Percentiles rank a stretch among this genome's conserved stretches.
These are phyloP conservation scores for Strigamia transsilvanica DNA, from an alignment of 2,888 invertebrate species.

Conservation along the genomic window DNA sequence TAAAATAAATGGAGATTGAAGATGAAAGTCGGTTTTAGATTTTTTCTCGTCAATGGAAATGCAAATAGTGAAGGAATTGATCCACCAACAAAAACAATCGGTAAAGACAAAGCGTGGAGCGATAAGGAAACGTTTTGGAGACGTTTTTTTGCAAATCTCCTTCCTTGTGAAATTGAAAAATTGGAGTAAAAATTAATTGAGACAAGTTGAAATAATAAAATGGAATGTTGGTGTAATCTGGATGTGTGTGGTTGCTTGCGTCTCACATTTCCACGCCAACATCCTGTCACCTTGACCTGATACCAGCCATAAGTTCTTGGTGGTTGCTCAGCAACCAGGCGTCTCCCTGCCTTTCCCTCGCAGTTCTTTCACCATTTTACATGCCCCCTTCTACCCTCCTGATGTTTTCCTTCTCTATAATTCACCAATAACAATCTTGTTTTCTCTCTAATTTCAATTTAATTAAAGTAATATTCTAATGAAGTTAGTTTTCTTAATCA, in stretches of 20 bases:
- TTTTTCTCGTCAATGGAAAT: not conserved
- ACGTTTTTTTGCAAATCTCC: not conserved
- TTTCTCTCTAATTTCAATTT: slow-evolving; percentile 48
- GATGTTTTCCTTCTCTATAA: slow-evolving; percentile 31
- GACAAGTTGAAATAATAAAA: slow-evolving; percentile 48
- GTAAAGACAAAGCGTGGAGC: not conserved
- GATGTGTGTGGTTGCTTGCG: slow-evolving; percentile 49
- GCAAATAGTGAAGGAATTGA: not conserved
- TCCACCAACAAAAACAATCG: not conserved
- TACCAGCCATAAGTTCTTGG: slow-evolving; percentile 44
- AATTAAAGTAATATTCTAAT: slow-evolving; percentile 41
- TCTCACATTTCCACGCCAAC: slow-evolving; percentile 49
- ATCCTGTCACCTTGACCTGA: slow-evolving; percentile 49
- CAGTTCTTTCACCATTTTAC: slow-evolving; percentile 41
- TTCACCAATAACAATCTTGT: slow-evolving; percentile 49
- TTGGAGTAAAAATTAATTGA: slow-evolving; percentile 35
- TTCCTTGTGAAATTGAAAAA: not conserved
- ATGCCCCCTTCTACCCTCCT: slow-evolving; percentile 37
- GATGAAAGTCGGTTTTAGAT: not conserved
- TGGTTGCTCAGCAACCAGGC: slow-evolving; percentile 36
- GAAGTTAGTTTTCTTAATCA: slow-evolving; percentile 31
- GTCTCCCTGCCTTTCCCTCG: slow-evolving; percentile 26
- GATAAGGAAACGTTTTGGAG: too few relatives aligned
- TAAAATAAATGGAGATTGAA: not conserved
- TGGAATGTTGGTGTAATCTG: slow-evolving; percentile 45